Evolutionary conservation across 1,140 invertebrate genomes (phyloP).

Genomic region (Calliopsis andreniformis): DNA sequence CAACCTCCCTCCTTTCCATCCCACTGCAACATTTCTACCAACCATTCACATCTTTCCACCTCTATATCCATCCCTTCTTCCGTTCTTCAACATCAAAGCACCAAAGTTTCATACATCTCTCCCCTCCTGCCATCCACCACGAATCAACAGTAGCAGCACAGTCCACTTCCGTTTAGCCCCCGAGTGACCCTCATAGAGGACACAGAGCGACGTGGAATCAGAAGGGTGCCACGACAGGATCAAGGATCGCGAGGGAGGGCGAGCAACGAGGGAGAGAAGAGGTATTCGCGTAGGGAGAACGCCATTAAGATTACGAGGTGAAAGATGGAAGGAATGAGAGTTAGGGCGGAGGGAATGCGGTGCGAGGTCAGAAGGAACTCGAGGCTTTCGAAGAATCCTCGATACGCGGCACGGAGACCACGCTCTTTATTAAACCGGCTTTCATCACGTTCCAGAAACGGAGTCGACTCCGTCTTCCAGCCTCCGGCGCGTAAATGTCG

Average conservation of each 20-base stretch:
- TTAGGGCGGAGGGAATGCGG: constrained; percentile 66
- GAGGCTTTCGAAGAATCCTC: constrained; percentile 74
- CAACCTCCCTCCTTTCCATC: no score
- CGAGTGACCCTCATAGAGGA: no score
- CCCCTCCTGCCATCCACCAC: no score
- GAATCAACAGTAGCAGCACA: no score
- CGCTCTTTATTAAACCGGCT: constrained; percentile 78
- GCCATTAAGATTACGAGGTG: constrained; percentile 38
- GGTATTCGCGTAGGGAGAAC: neutral
- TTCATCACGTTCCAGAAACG: constrained; percentile 62
- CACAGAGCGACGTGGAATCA: no score
- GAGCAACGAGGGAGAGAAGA: neutral
- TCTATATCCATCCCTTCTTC: no score
- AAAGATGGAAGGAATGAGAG: constrained; percentile 17
- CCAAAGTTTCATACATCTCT: no score
- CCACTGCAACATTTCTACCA: no score
- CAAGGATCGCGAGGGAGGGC: neutral
- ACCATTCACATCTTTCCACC: no score
- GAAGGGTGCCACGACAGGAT: no score
- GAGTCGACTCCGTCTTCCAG: constrained; percentile 37
- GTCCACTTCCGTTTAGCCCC: no score
- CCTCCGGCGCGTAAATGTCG: constrained; percentile 5
- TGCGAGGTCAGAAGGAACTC: constrained; percentile 67
- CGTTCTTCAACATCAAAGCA: no score
- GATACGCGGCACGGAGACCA: constrained; percentile 72